These are phyloP conservation scores for Ursus arctos DNA, from an alignment of 2,113 vertebrate species.

Conservation along the genomic window DNA sequence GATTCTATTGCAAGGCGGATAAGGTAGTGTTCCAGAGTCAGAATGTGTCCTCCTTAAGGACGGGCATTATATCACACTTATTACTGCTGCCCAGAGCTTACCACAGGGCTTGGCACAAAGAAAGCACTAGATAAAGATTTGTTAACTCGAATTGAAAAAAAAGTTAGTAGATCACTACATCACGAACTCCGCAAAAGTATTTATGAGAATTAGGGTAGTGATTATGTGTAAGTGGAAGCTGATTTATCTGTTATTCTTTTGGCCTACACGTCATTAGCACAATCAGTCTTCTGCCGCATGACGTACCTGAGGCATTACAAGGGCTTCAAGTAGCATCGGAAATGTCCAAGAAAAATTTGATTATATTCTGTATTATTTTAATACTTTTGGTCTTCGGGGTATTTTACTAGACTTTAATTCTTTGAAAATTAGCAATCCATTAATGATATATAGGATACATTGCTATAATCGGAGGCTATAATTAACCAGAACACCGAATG, in stretches of 20 bases:
- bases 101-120: constrained; percentile 64
- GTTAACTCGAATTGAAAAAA: constrained; percentile 70
- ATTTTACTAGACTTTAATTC: constrained; percentile 66
- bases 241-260: constrained; percentile 77
- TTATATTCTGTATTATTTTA: constrained; percentile 59
- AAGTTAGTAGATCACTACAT: constrained; percentile 74
- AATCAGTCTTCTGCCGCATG: constrained; percentile 65
- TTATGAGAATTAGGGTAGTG: constrained; percentile 75
- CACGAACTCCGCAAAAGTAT: constrained; percentile 70
- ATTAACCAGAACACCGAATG: constrained; percentile 43
- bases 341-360: constrained; percentile 61
- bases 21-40: constrained; percentile 59
- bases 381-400: constrained; percentile 5
- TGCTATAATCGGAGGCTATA: constrained; percentile 12
- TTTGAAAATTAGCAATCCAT: constrained; percentile 71
- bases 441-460: constrained; percentile 57
- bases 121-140: constrained; percentile 72
- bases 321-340: constrained; percentile 40
- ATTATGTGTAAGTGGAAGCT: constrained; percentile 72
- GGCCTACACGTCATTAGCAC: constrained; percentile 72
- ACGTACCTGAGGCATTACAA: constrained; percentile 61
- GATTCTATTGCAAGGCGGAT: constrained; percentile 46
- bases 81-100: constrained; percentile 61
- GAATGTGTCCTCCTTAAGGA: constrained; percentile 65
- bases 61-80: constrained; percentile 64